Percentiles rank a stretch among this genome's conserved stretches.
Evolutionary conservation across 2,113 vertebrate genomes (phyloP).

Genomic region (Zapus hudsonius): DNA sequence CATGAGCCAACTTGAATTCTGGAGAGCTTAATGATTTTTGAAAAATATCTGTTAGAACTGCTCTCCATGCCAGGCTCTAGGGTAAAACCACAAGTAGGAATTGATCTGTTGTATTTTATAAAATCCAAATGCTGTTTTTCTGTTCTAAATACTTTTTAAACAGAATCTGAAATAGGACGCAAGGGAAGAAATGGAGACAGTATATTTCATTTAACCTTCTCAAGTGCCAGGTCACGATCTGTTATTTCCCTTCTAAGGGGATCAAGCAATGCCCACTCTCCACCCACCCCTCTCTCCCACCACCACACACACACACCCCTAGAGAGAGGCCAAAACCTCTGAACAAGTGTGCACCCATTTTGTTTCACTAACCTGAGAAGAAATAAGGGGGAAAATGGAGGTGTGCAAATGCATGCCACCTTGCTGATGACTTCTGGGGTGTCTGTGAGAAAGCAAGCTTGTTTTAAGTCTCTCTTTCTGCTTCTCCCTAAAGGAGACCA

Average conservation of each 20-base stretch:
- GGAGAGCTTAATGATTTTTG: slow-evolving; percentile 71
- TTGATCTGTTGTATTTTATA: slow-evolving; percentile 74
- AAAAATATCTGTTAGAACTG: slow-evolving; percentile 70
- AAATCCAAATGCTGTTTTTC: slow-evolving; percentile 75
- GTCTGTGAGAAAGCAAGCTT: neutral
- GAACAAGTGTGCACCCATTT: neutral
- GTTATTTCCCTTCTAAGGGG: neutral
- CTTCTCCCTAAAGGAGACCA: neutral
- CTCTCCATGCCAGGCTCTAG: slow-evolving; percentile 50
- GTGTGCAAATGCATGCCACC: neutral
- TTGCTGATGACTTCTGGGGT: neutral
- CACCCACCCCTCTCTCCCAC: too few species aligned
- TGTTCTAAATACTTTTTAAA: slow-evolving; percentile 48
- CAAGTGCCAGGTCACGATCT: neutral
- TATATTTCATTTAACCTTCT: slow-evolving; percentile 12
- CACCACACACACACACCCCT: too few species aligned
- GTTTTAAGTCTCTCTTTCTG: neutral
- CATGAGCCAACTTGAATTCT: slow-evolving; percentile 54
- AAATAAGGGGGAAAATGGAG: neutral
- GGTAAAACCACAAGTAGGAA: slow-evolving; percentile 69
- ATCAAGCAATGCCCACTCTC: neutral
- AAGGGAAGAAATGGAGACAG: slow-evolving; percentile 17
- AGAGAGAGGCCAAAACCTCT: neutral
- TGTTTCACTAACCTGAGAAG: slow-evolving; percentile 14
- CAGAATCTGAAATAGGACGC: slow-evolving; percentile 50